Conservation (phyloP, 2,888 invertebrate genomes). For the Saturnia japonica region DNA sequence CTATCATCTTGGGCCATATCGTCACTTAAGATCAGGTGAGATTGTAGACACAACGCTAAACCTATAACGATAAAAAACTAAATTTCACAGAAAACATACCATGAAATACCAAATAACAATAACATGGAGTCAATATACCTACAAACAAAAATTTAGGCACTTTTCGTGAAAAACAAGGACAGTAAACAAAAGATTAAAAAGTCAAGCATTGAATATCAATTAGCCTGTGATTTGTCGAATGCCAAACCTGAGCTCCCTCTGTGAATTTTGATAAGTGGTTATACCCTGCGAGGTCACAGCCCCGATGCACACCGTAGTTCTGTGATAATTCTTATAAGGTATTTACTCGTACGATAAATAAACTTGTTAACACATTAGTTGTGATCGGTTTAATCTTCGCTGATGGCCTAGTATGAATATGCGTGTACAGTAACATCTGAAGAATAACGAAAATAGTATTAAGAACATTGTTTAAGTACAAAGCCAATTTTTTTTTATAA, state of each 20-base stretch:
- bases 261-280: conserved; percentile 45
- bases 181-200: conserved; percentile 8
- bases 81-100: too few relatives aligned
- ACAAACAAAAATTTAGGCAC: background rate
- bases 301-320: background rate
- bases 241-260: conserved; percentile 45
- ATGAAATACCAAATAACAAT: background rate
- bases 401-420: background rate
- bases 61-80: too few relatives aligned
- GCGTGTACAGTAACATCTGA: too few relatives aligned
- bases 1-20: too few relatives aligned
- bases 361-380: background rate
- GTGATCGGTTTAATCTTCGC: background rate
- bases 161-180: background rate
- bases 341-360: background rate
- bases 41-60: too few relatives aligned
- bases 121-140: background rate
- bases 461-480: too few relatives aligned
- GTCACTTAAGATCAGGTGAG: too few relatives aligned
- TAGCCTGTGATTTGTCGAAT: conserved; percentile 37
- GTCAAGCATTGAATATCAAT: conserved; percentile 16
- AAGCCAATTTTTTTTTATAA: background rate
- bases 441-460: too few relatives aligned
- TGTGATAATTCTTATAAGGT: background rate
- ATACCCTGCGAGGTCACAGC: conserved; percentile 39